phyloP scores from a whole-genome alignment of 2,888 invertebrate genomes.

The Leucoptera coffeella region DNA sequence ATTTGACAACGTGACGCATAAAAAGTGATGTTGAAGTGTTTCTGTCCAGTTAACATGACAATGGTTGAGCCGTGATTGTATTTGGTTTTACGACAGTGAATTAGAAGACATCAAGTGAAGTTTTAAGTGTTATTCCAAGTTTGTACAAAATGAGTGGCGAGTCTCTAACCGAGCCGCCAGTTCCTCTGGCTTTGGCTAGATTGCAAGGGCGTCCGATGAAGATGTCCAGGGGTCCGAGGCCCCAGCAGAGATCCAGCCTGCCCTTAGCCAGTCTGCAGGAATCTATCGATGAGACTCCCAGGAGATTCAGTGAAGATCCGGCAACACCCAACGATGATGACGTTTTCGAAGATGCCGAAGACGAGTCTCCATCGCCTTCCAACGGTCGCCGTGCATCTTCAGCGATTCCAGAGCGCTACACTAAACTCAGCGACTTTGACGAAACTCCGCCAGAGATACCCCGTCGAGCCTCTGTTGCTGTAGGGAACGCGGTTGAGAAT shows the following conservation, averaged over 20 bases:
- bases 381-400: conserved; percentile 42
- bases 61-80: conserved; percentile 26
- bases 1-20: neutral
- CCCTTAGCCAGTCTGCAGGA: conserved; percentile 42
- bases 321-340: conserved; percentile 26
- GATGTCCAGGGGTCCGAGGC: conserved; percentile 20
- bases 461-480: conserved; percentile 39
- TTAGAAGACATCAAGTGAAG: conserved; percentile 15
- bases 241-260: conserved; percentile 29
- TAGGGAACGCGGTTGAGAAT: conserved; percentile 23
- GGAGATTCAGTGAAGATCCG: conserved; percentile 34
- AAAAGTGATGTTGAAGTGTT: conserved; percentile 1
- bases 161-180: conserved; percentile 42
- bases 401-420: conserved; percentile 37
- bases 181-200: conserved; percentile 39
- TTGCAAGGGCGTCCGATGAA: conserved; percentile 21
- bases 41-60: conserved; percentile 11
- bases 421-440: conserved; percentile 37
- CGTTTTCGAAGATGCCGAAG: conserved; percentile 25
- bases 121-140: conserved; percentile 15
- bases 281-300: conserved; percentile 31
- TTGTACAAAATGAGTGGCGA: conserved; percentile 29
- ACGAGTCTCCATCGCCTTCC: conserved; percentile 16
- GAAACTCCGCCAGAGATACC: conserved; percentile 30
- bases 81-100: conserved; percentile 10